phyloP scores from a whole-genome alignment of 2,113 vertebrate species.

The Brachyistius frenatus region DNA sequence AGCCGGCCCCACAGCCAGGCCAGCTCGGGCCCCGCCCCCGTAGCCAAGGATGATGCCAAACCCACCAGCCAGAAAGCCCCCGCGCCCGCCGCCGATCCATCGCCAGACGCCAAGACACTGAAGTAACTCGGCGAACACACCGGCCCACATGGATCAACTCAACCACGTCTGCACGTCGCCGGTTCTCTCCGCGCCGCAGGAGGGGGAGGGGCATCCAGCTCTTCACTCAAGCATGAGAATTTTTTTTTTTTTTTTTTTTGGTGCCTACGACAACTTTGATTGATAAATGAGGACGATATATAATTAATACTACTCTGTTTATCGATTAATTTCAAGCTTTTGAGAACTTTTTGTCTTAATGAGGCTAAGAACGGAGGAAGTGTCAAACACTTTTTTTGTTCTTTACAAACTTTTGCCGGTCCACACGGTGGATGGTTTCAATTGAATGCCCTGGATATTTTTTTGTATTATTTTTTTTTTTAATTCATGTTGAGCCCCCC shows the following conservation, averaged over 20 bases:
- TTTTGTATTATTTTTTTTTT: background rate
- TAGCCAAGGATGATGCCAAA: slow-evolving; percentile 89
- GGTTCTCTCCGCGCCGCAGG: slow-evolving; percentile 58
- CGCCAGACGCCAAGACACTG: slow-evolving; percentile 74
- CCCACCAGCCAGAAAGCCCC: slow-evolving; percentile 82
- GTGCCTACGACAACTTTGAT: slow-evolving; percentile 3
- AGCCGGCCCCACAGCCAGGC: slow-evolving; percentile 85
- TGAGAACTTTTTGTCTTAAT: slow-evolving; percentile 50
- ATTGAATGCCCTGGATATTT: background rate
- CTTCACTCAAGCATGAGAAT: slow-evolving; percentile 49
- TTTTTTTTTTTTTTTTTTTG: slow-evolving; percentile 1
- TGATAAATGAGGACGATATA: slow-evolving; percentile 38
- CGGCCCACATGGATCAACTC: slow-evolving; percentile 65
- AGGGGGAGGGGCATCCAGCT: slow-evolving; percentile 48
- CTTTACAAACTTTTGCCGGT: slow-evolving; percentile 29
- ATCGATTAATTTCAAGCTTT: slow-evolving; percentile 25
- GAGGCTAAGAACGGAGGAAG: slow-evolving; percentile 46
- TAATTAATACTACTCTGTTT: slow-evolving; percentile 48
- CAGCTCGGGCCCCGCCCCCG: slow-evolving; percentile 70
- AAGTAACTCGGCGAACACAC: slow-evolving; percentile 78
- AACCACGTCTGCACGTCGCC: slow-evolving; percentile 47
- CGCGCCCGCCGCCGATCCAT: slow-evolving; percentile 47
- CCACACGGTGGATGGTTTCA: slow-evolving; percentile 38
- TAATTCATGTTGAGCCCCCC: slow-evolving; percentile 20
- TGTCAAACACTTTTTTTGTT: slow-evolving; percentile 42